phyloP scores from a whole-genome alignment of 2,113 vertebrate genomes.

The Bujurquina vittata region DNA sequence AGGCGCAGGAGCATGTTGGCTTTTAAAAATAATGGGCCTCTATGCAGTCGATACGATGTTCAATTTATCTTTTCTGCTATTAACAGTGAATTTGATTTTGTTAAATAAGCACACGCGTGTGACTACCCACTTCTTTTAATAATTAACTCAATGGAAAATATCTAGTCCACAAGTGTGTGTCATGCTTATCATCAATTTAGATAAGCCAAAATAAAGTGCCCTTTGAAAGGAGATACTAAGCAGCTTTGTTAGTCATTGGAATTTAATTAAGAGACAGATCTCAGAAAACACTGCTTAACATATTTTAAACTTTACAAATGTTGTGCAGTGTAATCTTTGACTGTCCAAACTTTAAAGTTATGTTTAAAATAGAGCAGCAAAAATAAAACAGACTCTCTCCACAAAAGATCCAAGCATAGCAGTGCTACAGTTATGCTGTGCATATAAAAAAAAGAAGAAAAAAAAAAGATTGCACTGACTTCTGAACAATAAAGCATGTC shows the following conservation, averaged over 20 bases:
- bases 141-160: background rate
- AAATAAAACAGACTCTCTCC: conserved; percentile 27
- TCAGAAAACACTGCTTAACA: conserved; percentile 21
- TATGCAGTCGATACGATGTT: background rate
- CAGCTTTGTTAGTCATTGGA: conserved; percentile 25
- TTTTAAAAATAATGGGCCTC: conserved; percentile 7
- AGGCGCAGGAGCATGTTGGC: conserved; percentile 21
- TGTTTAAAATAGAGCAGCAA: conserved; percentile 52
- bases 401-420: conserved; percentile 49
- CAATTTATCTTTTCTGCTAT: background rate
- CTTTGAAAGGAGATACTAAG: conserved; percentile 19
- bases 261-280: conserved; percentile 39
- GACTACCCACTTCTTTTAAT: conserved; percentile 4
- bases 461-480: conserved; percentile 48
- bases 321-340: conserved; percentile 28
- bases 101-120: background rate
- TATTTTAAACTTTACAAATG: conserved; percentile 33
- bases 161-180: background rate
- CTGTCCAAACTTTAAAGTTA: conserved; percentile 39
- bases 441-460: conserved; percentile 31
- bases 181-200: conserved; percentile 5
- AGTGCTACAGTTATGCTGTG: conserved; percentile 70
- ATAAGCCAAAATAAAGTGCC: conserved; percentile 11
- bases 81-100: background rate
- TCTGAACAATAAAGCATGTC: conserved; percentile 51